phyloP scores from a whole-genome alignment of 2,797 vertebrate species.

The Fistularia tabacaria region DNA sequence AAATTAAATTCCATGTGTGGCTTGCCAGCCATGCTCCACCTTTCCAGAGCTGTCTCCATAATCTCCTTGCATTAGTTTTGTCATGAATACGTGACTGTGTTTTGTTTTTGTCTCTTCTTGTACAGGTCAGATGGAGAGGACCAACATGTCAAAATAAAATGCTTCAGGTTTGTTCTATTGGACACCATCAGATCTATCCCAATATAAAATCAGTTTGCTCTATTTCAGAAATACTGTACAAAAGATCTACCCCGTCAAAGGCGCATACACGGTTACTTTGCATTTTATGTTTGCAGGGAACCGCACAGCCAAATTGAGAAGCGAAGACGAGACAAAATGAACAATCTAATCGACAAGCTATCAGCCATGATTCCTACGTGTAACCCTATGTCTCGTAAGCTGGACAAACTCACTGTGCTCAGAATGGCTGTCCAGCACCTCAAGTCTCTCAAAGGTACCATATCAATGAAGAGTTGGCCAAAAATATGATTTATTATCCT shows the following conservation, averaged over 20 bases:
- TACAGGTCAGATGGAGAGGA: conserved; percentile 84
- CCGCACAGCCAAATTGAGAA: conserved; percentile 96
- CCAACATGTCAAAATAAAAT: conserved; percentile 84
- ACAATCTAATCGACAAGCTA: conserved; percentile 88
- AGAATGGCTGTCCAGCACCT: conserved; percentile 92
- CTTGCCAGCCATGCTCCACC: too few relatives aligned
- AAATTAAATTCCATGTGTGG: too few relatives aligned
- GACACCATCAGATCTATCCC: neutral
- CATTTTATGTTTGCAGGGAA: conserved; percentile 72
- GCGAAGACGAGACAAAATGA: conserved; percentile 93
- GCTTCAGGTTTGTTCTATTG: conserved; percentile 82
- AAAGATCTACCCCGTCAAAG: too few relatives aligned
- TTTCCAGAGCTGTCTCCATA: too few relatives aligned
- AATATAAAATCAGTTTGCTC: neutral
- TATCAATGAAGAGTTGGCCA: neutral
- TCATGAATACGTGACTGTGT: neutral
- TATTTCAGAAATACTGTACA: too few relatives aligned
- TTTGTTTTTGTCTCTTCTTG: conserved; percentile 15
- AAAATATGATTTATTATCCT: too few relatives aligned
- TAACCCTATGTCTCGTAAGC: conserved; percentile 84
- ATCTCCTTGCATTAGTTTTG: neutral
- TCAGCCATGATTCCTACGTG: conserved; percentile 92
- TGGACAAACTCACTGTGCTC: conserved; percentile 93
- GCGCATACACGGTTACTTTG: too few relatives aligned
- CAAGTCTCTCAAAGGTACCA: conserved; percentile 86